phyloP scores from a whole-genome alignment of 2,888 invertebrate species.

The Acholoe squamosa region DNA sequence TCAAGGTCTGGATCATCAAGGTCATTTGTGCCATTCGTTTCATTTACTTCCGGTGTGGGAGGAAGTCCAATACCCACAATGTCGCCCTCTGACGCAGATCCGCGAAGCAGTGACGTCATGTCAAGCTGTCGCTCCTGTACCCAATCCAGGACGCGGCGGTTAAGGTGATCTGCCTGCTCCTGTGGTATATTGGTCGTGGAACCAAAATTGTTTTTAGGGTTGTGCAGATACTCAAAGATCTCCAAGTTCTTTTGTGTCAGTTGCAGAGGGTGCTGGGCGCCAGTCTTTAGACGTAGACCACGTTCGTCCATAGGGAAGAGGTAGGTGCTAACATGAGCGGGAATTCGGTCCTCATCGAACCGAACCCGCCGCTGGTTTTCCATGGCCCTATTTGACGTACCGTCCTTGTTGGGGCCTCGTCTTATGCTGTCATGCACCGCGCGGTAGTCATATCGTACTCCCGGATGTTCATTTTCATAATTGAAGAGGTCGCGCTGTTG shows the following conservation, averaged over 20 bases:
- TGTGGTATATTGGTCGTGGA: not conserved
- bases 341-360: not conserved
- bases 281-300: not conserved
- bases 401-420: not conserved
- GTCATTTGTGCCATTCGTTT: constrained; percentile 3
- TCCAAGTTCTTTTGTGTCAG: constrained; percentile 57
- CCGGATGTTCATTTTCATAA: constrained; percentile 23
- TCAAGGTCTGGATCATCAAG: constrained; percentile 20
- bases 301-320: constrained; percentile 22
- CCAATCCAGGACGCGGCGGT: constrained; percentile 8
- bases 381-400: not conserved
- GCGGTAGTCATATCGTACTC: not conserved
- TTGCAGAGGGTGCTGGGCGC: not conserved
- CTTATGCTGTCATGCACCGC: not conserved
- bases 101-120: constrained; percentile 1
- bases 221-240: constrained; percentile 41
- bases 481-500: not conserved
- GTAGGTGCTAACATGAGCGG: constrained; percentile 21
- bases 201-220: not conserved
- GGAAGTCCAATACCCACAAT: not conserved
- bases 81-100: not conserved
- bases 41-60: constrained; percentile 1
- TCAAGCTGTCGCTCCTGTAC: constrained; percentile 41
- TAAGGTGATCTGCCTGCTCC: not conserved
- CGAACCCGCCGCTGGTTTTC: not conserved